A percentile compares a stretch with the other conserved stretches of the same genome.
phyloP scores from a whole-genome alignment of 1,140 invertebrate species.

The Leptestheria dahalacensis region DNA sequence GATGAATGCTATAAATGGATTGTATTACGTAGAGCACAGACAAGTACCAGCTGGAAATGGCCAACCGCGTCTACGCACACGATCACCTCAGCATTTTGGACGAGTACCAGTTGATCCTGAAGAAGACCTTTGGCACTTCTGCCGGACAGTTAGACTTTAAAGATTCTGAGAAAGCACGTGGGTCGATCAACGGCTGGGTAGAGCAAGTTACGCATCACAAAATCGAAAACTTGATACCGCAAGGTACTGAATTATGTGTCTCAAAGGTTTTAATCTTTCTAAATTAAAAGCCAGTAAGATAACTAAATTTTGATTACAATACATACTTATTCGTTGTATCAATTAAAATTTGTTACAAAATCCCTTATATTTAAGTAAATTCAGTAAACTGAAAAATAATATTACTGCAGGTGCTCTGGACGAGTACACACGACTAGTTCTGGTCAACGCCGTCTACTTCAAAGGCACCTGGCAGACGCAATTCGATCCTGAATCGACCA shows the following conservation, averaged over 20 bases:
- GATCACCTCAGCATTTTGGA: slow-evolving; percentile 31
- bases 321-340: slow-evolving; percentile 20
- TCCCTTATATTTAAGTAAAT: not conserved
- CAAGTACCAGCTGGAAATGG: slow-evolving; percentile 31
- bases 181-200: slow-evolving; percentile 53
- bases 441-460: slow-evolving; percentile 74
- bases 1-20: too few relatives aligned
- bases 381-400: not conserved
- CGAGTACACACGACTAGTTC: slow-evolving; percentile 41
- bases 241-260: too few relatives aligned
- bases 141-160: slow-evolving; percentile 38
- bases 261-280: too few relatives aligned
- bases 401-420: slow-evolving; percentile 25
- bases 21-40: not conserved
- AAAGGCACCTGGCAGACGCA: slow-evolving; percentile 60
- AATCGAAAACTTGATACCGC: slow-evolving; percentile 48
- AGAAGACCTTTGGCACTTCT: slow-evolving; percentile 35
- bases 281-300: too few relatives aligned
- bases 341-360: not conserved
- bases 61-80: slow-evolving; percentile 45
- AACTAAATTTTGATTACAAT: too few relatives aligned
- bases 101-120: slow-evolving; percentile 31
- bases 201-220: slow-evolving; percentile 50
- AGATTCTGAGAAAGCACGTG: slow-evolving; percentile 23
- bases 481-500: slow-evolving; percentile 42